Percentiles rank a stretch among this genome's conserved stretches.
Conservation (phyloP, 2,888 invertebrate genomes). For the Neocrepidodera transversa region DNA sequence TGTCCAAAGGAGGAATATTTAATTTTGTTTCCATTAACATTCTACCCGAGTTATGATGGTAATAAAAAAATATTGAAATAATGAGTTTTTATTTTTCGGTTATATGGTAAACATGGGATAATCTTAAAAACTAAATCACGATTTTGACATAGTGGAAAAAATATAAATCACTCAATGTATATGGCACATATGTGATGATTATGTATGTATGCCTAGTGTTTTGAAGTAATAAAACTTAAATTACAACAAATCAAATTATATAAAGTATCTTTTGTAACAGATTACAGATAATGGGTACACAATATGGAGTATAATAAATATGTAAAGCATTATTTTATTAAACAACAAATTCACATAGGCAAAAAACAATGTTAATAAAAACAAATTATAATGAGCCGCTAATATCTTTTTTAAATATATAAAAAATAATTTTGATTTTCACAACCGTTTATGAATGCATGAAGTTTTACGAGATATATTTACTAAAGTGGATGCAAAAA, state of each 20-base stretch:
- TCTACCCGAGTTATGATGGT: no score
- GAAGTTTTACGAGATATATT: background rate
- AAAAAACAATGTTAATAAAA: no score
- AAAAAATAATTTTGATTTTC: conserved; percentile 15
- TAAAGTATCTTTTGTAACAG: background rate
- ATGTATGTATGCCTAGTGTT: conserved; percentile 12
- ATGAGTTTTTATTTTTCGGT: background rate
- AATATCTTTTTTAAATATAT: conserved; percentile 4
- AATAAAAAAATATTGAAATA: background rate
- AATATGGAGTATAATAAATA: no score
- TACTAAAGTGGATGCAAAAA: background rate
- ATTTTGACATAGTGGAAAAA: conserved; percentile 3
- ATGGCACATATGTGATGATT: conserved; percentile 16
- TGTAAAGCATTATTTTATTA: no score
- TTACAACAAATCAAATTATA: background rate
- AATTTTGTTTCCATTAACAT: no score
- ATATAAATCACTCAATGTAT: conserved; percentile 10
- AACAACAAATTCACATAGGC: no score
- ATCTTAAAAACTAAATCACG: background rate
- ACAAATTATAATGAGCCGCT: no score
- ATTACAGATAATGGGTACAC: background rate
- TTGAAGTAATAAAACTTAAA: no score
- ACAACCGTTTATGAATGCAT: conserved; percentile 3
- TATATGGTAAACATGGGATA: background rate
- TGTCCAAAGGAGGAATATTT: no score